Conservation (phyloP, 2,888 invertebrate species). For the Nomada fabriciana region DNA sequence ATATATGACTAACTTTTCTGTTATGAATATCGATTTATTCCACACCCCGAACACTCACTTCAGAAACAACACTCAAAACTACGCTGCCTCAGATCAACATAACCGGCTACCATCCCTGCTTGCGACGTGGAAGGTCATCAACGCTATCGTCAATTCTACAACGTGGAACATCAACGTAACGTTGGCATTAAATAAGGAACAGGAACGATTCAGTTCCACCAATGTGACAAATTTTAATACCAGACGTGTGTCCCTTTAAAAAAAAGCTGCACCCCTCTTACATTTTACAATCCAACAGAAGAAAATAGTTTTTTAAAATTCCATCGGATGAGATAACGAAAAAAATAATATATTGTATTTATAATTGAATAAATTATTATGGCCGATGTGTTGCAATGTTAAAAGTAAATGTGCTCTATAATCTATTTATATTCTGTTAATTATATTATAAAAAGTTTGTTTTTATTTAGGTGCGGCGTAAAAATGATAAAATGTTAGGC, state of each 20-base stretch:
- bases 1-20: constrained; percentile 47
- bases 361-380: not conserved
- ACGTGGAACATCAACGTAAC: constrained; percentile 76
- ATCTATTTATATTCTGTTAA: not conserved
- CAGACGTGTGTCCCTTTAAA: too few relatives aligned
- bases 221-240: constrained; percentile 15
- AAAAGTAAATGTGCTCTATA: too few relatives aligned
- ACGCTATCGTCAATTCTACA: constrained; percentile 76
- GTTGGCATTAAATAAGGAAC: constrained; percentile 44
- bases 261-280: too few relatives aligned
- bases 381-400: not conserved
- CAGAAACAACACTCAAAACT: constrained; percentile 38
- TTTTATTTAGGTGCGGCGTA: not conserved
- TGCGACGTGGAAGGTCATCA: constrained; percentile 79
- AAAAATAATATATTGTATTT: not conserved
- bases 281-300: too few relatives aligned
- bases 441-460: not conserved
- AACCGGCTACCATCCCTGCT: constrained; percentile 66
- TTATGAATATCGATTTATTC: constrained; percentile 57
- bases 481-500: not conserved
- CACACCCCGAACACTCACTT: constrained; percentile 52
- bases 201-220: constrained; percentile 2
- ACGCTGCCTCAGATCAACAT: constrained; percentile 56
- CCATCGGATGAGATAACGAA: not conserved
- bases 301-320: too few relatives aligned